Percentiles rank a stretch among this genome's conserved stretches.
Conservation (phyloP, 2,113 vertebrate genomes). For the Nanorana parkeri region DNA sequence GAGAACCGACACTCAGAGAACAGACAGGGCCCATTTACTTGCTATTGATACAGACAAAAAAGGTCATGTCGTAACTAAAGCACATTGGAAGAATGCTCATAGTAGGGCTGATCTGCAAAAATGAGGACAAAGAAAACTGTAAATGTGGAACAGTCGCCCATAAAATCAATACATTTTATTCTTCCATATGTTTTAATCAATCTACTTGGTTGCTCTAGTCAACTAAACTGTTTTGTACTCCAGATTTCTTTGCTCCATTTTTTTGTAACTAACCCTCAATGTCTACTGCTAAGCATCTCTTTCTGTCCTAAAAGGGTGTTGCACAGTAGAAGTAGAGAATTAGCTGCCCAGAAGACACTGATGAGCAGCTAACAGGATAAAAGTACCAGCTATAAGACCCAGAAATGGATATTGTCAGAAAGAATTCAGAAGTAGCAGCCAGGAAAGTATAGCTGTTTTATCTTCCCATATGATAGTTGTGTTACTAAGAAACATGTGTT, state of each 20-base stretch:
- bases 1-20: not conserved
- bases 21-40: not conserved
- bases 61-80: not conserved
- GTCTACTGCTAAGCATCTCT: not conserved
- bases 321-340: not conserved
- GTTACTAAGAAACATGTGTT: not conserved
- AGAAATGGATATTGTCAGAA: not conserved
- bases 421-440: not conserved
- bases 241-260: too few species aligned
- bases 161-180: too few species aligned
- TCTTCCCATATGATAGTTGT: too few species aligned
- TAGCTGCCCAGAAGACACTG: too few species aligned
- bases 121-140: too few species aligned
- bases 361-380: too few species aligned
- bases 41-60: not conserved
- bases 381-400: not conserved
- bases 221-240: too few species aligned
- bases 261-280: too few species aligned
- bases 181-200: too few species aligned
- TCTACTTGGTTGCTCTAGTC: too few species aligned
- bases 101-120: not conserved
- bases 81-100: not conserved
- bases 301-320: conserved; percentile 2
- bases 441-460: not conserved
- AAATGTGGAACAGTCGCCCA: too few species aligned